Percentiles rank a stretch among this genome's conserved stretches.
Evolutionary conservation across 2,888 invertebrate genomes (phyloP).

Genomic region (Amblyjoppa fuscipennis): DNA sequence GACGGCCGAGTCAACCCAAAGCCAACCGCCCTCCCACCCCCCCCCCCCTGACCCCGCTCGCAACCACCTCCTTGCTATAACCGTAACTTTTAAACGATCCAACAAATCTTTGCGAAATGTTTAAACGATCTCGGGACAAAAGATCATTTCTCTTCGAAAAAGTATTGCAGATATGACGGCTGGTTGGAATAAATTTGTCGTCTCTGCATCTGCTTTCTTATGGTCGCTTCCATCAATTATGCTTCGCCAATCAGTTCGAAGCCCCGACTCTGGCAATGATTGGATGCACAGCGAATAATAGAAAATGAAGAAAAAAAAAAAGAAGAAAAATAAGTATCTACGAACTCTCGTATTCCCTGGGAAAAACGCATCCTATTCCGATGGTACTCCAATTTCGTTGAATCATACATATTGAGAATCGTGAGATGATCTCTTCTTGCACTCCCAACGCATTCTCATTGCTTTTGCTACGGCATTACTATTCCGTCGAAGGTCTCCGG

Average conservation of each 20-base stretch:
- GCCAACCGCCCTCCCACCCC: too few species aligned
- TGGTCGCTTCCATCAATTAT: not conserved
- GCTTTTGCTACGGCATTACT: slow-evolving; percentile 43
- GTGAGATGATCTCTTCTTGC: slow-evolving; percentile 30
- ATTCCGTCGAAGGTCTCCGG: slow-evolving; percentile 41
- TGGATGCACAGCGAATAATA: not conserved
- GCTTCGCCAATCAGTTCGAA: not conserved
- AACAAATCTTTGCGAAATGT: not conserved
- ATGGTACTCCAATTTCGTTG: slow-evolving; percentile 25
- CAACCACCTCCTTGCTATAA: too few species aligned
- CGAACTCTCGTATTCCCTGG: not conserved
- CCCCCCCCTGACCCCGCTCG: too few species aligned
- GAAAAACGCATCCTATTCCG: slow-evolving; percentile 14
- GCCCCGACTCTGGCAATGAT: not conserved
- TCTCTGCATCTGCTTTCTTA: not conserved
- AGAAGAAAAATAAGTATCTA: not conserved
- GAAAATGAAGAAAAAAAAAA: not conserved
- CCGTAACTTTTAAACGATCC: not conserved
- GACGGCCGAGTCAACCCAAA: not conserved
- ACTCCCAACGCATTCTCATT: slow-evolving; percentile 33
- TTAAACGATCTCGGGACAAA: too few species aligned
- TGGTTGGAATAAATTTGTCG: not conserved
- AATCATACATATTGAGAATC: slow-evolving; percentile 38
- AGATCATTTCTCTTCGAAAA: not conserved
- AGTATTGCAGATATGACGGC: not conserved